Evolutionary conservation across 1,140 invertebrate species (phyloP), one percentile per base, ranked within the genome.

Genomic region (Zeugodacus cucurbitae): DNA sequence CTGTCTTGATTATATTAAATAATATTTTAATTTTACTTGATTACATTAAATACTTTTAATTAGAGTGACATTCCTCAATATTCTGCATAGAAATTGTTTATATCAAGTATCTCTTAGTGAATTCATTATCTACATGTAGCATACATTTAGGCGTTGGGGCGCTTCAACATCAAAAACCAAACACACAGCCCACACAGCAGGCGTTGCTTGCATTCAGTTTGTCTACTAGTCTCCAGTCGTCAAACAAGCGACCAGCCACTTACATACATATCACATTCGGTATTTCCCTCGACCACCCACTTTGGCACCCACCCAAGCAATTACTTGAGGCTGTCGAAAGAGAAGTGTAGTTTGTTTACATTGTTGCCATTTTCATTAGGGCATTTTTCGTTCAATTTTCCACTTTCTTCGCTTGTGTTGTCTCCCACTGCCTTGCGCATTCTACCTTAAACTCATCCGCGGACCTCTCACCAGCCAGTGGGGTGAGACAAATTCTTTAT

Each of bases 311-410:
- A 86, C 54, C 54, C 85, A 59, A 37, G 7, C 54, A 86, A 86
- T 86, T 86, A 58, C 34, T 59, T 86, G 48, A 59, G n/a, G 44
- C 48, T 86, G 48, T n/a, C 26, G 57, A 48, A 82, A 32, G 48
- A 20, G n/a, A 67, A 29, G 89, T 88, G 78, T 90, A 89, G 82
- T 82, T 89, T 92, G 90, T 91, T 91, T 91, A 91, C 91, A 91
- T 90, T 89, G 88, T 90, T 91, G 90, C 90, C 90, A 91, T 90
- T 91, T 91, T 91, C 90, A 92, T 92, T 92, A 90, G 70, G 74
- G 89, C 87, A 87, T 90, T 90, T 91, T 91, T 90, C 90, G 87
- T 88, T 87, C 57, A 48, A 48, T 87, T 54, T 87, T 58, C 57
- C 59, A 58, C 26, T 86, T 58, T 29, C 10, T 86, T 57, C 34